phyloP scores from a whole-genome alignment of 2,888 invertebrate species.

The Tortrix viridana region DNA sequence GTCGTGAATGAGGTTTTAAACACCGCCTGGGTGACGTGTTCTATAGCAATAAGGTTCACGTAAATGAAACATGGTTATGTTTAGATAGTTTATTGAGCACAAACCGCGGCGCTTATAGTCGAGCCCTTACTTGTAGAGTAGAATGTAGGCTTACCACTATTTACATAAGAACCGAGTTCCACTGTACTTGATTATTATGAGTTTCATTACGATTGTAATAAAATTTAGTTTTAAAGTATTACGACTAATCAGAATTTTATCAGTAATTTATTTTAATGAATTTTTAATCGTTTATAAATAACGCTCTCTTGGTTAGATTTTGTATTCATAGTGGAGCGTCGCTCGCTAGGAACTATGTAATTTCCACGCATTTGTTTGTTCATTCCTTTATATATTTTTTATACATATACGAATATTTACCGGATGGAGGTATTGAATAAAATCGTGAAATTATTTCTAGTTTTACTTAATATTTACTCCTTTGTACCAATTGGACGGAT shows the following conservation, averaged over 20 bases:
- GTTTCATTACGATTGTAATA: constrained; percentile 3
- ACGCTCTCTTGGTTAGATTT: constrained; percentile 26
- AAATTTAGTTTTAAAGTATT: constrained; percentile 14
- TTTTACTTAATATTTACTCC: neutral
- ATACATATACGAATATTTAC: constrained; percentile 54
- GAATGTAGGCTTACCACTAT: constrained; percentile 1
- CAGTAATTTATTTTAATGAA: constrained; percentile 32
- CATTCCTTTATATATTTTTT: constrained; percentile 63
- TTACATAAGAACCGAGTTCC: constrained; percentile 5
- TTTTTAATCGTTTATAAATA: constrained; percentile 34
- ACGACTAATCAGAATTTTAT: constrained; percentile 32
- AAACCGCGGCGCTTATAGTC: constrained; percentile 49
- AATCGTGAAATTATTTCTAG: constrained; percentile 25
- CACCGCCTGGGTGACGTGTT: constrained; percentile 27
- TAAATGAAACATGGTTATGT: constrained; percentile 62
- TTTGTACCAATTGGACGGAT: neutral
- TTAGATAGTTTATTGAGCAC: constrained; percentile 66
- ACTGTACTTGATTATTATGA: constrained; percentile 14
- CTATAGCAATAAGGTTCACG: constrained; percentile 46
- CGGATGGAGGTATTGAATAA: constrained; percentile 55
- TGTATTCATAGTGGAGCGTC: constrained; percentile 4
- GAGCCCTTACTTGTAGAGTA: constrained; percentile 39
- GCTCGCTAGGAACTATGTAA: constrained; percentile 17
- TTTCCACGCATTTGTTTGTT: constrained; percentile 62
- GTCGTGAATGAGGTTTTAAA: constrained; percentile 3